Percentiles rank a stretch among this genome's conserved stretches.
Evolutionary conservation across 2,888 invertebrate species (phyloP).

Genomic region (Saturnia pavonia): DNA sequence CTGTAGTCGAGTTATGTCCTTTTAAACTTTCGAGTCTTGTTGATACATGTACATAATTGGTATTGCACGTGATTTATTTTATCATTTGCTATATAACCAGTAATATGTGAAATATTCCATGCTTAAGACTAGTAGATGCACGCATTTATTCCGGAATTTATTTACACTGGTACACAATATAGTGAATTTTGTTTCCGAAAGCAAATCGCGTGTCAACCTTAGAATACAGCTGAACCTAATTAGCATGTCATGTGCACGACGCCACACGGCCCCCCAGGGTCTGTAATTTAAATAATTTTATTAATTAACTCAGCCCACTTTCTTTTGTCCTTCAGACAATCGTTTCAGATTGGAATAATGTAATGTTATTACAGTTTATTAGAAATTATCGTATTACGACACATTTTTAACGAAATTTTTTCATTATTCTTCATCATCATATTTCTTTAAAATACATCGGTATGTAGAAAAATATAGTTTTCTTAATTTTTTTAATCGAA

Average conservation of each 20-base stretch:
- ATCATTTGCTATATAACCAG: neutral
- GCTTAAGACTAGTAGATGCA: neutral
- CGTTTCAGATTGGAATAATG: slow-evolving; percentile 12
- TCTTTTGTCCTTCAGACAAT: slow-evolving; percentile 15
- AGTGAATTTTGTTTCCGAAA: neutral
- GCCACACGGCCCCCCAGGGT: slow-evolving; percentile 6
- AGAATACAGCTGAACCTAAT: slow-evolving; percentile 28
- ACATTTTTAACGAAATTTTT: no score
- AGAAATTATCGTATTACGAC: neutral
- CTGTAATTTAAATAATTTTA: slow-evolving; percentile 19
- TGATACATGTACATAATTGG: neutral
- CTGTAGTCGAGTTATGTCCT: no score
- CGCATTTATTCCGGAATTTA: neutral
- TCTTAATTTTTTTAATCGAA: neutral
- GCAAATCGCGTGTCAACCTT: slow-evolving; percentile 17
- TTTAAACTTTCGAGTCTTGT: no score
- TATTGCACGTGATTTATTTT: neutral
- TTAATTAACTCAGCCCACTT: slow-evolving; percentile 16
- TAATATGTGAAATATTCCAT: neutral
- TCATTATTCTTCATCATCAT: neutral
- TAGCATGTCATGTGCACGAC: slow-evolving; percentile 29
- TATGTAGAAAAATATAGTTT: neutral
- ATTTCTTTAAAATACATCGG: neutral
- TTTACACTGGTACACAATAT: neutral
- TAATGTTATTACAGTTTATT: neutral